Evolutionary conservation across 2,888 invertebrate species (phyloP), one percentile per base, ranked within the genome.

Genomic region (Elaeidobius kamerunicus): DNA sequence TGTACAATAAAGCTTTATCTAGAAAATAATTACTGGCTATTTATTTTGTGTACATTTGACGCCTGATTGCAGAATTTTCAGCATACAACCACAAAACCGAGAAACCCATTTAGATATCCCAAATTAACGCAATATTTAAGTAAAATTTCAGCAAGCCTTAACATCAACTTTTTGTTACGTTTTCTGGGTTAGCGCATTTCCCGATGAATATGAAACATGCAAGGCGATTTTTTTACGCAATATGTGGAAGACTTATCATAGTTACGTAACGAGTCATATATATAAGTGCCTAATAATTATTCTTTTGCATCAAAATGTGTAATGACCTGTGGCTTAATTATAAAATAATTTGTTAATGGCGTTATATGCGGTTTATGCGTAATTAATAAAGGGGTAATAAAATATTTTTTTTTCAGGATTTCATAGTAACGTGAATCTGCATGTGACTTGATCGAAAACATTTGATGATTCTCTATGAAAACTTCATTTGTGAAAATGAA

Each of bases 401-500:
- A n/a, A n/a, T n/a, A n/a, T 23, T 34, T 23, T 36, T 42, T 23
- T 45, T 51, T 20, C 49, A 54, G 54, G 44, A 38, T 36, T 42
- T 48, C 28, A 27, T 23, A 40, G 23, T 12, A 3, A 34, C 32
- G 40, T 17, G 27, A 38, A 34, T 18, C 34, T 50, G 43, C 16
- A 39, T 51, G 43, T 39, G 27, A 23, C 18, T 32, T 51, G 38
- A 44, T 39, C 14, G 18, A 28, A 39, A 44, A 12, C 17, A 30
- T 27, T 45, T 44, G n/a, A 18, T 44, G 50, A 43, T 11, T 27
- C 9, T 23, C 18, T 38, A 16, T 9, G 14, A 38, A 54, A 36
- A 32, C 27, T 28, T 16, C 15, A 45, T 42, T 52, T 46, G 11
- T 52, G 28, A 19, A 47, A 47, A 57, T 53, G 57, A 57, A 54